Evolutionary conservation across 2,113 vertebrate species (phyloP), one percentile per base, ranked within the genome.

Genomic region (Percopsis transmontana): DNA sequence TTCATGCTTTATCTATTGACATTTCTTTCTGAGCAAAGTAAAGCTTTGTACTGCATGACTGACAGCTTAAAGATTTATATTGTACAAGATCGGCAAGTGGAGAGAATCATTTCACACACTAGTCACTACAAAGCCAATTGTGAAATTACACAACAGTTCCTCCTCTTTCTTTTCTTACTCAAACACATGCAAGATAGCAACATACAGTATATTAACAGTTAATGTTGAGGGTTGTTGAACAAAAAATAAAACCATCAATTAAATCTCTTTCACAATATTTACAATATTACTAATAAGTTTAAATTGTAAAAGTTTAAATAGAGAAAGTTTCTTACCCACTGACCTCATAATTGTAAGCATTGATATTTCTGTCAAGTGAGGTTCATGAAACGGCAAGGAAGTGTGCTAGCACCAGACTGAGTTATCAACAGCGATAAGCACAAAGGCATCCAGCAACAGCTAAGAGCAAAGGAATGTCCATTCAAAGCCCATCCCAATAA

Each of bases 361-460:
- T 51, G 45, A 61, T 74, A n/a, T 51, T 72, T 62, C 59, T 38
- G 53, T 58, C 61, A 51, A 21, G 69, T 66, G 60, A 54, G 63
- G 57, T 59, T 51, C 39, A 57, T 38, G 20, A 62, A 82, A 69
- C 44, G 75, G 79, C 70, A 69, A 53, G 65, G 68, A 66, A 70
- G 75, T 71, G 40, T 78, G 81, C 80, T 71, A 41, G 60, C 58
- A 45, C 24, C 51, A 72, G 66, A 59, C 61, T 74, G 85, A 83
- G 70, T 81, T 87, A 82, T 85, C 74, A 77, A 66, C 66, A 68
- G 50, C 68, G 82, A 84, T 87, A 84, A 87, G 78, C 54, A 69
- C 68, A 45, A 42, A 68, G 53, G 70, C 72, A 82, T 60, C 77
- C 86, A 88, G 87, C 80, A 82, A 58, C 55, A 42, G 44, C 69